Percentiles rank a stretch among this genome's conserved stretches.
phyloP scores from a whole-genome alignment of 2,888 invertebrate genomes.

The Podabrus alpinus region DNA sequence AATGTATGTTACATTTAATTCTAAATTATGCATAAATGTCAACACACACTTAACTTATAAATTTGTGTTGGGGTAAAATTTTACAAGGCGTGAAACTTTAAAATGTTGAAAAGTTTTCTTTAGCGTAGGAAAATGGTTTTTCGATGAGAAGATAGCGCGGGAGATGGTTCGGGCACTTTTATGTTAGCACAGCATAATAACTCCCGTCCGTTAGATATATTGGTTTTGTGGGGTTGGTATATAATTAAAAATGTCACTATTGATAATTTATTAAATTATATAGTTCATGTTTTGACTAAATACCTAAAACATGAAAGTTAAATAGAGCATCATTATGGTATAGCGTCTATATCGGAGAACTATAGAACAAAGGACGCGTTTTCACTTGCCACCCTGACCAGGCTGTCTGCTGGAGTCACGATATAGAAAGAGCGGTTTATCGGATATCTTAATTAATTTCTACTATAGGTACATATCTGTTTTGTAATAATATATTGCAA shows the following conservation, averaged over 20 bases:
- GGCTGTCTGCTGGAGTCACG: not conserved
- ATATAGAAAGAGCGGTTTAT: not conserved
- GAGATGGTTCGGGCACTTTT: not conserved
- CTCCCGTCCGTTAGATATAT: too few relatives aligned
- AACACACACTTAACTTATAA: not conserved
- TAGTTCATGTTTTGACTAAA: not conserved
- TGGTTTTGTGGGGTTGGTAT: too few relatives aligned
- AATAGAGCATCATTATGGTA: not conserved
- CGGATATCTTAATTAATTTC: not conserved
- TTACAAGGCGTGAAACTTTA: not conserved
- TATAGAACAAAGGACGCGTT: not conserved
- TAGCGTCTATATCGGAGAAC: not conserved
- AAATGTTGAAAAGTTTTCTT: not conserved
- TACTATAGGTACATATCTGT: not conserved
- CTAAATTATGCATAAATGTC: conserved; percentile 2
- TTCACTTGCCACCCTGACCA: not conserved
- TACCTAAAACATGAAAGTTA: not conserved
- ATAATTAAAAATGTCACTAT: not conserved
- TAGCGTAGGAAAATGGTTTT: not conserved
- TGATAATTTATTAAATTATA: not conserved
- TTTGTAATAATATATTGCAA: not conserved
- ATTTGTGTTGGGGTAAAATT: not conserved
- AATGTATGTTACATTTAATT: conserved; percentile 11
- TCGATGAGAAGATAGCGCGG: not conserved
- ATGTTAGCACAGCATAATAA: not conserved